phyloP scores from a whole-genome alignment of 2,888 invertebrate species.

The Orgyia antiqua region DNA sequence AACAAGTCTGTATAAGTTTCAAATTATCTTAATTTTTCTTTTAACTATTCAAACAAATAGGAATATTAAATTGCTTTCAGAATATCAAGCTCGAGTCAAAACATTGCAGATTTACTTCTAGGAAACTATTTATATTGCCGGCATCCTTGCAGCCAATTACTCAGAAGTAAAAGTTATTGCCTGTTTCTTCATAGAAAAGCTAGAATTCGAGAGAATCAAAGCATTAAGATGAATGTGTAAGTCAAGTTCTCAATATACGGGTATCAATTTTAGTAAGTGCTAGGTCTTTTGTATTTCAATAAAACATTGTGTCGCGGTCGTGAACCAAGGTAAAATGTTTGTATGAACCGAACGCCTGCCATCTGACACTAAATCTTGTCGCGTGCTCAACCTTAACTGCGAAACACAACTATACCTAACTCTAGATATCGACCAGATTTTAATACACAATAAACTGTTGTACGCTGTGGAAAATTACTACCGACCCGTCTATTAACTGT shows the following conservation, averaged over 20 bases:
- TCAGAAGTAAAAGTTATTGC: constrained; percentile 33
- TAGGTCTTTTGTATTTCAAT: no score
- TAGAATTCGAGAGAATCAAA: constrained; percentile 11
- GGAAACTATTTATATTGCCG: constrained; percentile 17
- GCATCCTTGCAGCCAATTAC: constrained; percentile 29
- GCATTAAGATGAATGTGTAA: no score
- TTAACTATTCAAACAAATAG: no score
- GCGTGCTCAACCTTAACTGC: constrained; percentile 47
- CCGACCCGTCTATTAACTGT: not conserved
- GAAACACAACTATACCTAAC: constrained; percentile 29
- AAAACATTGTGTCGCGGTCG: no score
- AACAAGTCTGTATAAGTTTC: no score
- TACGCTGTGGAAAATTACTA: constrained; percentile 7
- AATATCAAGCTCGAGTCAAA: no score
- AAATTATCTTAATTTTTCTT: no score
- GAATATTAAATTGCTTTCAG: no score
- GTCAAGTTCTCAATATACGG: no score
- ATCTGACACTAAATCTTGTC: constrained; percentile 61
- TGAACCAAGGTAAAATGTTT: constrained; percentile 70
- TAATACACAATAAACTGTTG: constrained; percentile 21
- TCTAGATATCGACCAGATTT: constrained; percentile 43
- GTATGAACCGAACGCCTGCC: constrained; percentile 44
- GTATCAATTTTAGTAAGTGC: no score
- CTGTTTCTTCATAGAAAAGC: constrained; percentile 22
- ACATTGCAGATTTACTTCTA: no score